Evolutionary conservation across 2,888 invertebrate species (phyloP).

Genomic region (Andrena chrysosceles): DNA sequence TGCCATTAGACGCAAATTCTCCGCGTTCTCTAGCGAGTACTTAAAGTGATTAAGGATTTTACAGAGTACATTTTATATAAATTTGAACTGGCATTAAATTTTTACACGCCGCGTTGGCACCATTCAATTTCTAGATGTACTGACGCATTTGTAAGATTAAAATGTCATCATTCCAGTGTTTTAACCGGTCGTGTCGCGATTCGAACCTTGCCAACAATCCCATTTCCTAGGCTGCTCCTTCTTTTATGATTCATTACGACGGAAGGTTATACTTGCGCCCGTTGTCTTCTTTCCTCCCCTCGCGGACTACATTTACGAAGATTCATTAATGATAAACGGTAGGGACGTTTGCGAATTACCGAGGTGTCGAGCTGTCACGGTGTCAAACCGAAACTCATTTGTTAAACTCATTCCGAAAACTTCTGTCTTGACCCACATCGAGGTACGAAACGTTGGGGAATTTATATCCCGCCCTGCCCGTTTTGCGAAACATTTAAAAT

Average conservation of each 20-base stretch:
- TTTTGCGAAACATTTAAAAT: constrained; percentile 10
- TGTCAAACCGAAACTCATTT: constrained; percentile 30
- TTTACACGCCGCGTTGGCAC: not conserved
- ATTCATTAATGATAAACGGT: constrained; percentile 49
- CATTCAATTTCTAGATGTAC: constrained; percentile 3
- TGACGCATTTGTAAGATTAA: constrained; percentile 32
- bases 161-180: constrained; percentile 29
- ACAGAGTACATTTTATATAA: not conserved
- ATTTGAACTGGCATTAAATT: not conserved
- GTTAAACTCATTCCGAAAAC: constrained; percentile 27
- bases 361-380: constrained; percentile 12
- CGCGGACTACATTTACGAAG: constrained; percentile 8
- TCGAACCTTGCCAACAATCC: constrained; percentile 43
- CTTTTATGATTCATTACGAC: constrained; percentile 42
- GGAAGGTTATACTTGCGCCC: constrained; percentile 1
- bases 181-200: not conserved
- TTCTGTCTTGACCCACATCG: constrained; percentile 4
- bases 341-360: constrained; percentile 21
- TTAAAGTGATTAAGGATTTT: not conserved
- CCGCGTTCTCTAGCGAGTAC: too few species aligned
- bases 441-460: not conserved
- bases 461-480: constrained; percentile 17
- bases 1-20: too few species aligned
- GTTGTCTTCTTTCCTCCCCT: constrained; percentile 18
- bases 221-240: constrained; percentile 33